Evolutionary conservation across 1,140 invertebrate species (phyloP).

Genomic region (Macrosteles quadrilineatus): DNA sequence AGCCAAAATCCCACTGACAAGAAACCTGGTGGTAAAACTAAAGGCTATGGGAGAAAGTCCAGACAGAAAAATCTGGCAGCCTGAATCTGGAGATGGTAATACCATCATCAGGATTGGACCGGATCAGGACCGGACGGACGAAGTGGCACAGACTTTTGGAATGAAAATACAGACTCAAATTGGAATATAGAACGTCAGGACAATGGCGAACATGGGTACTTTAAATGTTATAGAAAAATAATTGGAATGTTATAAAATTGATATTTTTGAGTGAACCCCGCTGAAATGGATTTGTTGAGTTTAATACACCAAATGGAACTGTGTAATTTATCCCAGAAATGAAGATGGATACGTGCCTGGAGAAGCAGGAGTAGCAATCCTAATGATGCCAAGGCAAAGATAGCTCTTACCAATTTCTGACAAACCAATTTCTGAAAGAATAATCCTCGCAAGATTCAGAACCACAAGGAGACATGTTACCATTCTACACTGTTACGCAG

Average conservation of each 20-base stretch:
- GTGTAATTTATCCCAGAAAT: background rate
- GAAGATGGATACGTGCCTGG: background rate
- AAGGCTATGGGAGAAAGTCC: background rate
- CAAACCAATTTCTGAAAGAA: background rate
- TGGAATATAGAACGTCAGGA: slow-evolving; percentile 11
- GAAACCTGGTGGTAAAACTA: too few relatives aligned
- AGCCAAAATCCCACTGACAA: background rate
- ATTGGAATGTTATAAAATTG: background rate
- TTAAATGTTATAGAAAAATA: slow-evolving; percentile 17
- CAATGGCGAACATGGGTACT: background rate
- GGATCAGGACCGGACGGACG: background rate
- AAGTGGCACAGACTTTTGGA: background rate
- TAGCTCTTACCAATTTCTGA: background rate
- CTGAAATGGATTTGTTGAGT: slow-evolving; percentile 21
- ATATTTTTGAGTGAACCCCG: slow-evolving; percentile 5
- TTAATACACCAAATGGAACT: background rate
- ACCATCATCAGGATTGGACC: background rate
- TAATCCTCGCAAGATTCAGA: background rate
- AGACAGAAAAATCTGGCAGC: background rate
- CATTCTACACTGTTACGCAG: background rate
- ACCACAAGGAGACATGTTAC: background rate
- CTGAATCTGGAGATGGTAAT: background rate
- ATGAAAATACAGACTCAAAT: background rate
- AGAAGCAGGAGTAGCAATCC: background rate
- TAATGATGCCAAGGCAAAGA: background rate